Conservation (phyloP, 2,113 vertebrate species). For the Muntiacus muntjak region DNA sequence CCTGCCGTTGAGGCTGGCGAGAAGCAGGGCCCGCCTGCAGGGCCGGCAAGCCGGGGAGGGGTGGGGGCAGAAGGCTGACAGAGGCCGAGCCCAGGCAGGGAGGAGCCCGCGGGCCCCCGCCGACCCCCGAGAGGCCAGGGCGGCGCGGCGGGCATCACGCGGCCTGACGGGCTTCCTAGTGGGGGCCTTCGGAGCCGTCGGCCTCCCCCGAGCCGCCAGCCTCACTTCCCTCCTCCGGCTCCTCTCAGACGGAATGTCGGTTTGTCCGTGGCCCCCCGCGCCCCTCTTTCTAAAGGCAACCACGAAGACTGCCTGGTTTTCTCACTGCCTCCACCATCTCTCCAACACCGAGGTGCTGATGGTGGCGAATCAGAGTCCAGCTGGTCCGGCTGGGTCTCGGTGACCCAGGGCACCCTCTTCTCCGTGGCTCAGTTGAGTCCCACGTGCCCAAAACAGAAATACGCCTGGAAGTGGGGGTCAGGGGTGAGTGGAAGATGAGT, state of each 20-base stretch:
- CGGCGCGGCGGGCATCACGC: rapidly evolving
- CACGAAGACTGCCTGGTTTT: neutral
- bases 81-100: no score
- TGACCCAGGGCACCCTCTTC: neutral
- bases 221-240: neutral
- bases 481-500: rapidly evolving
- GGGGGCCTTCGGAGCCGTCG: no score
- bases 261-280: no score
- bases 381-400: neutral
- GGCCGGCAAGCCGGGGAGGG: rapidly evolving
- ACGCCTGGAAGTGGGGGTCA: neutral
- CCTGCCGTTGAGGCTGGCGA: no score
- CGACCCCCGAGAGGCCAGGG: neutral
- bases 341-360: neutral
- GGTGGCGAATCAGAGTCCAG: neutral
- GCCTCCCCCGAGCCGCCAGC: no score
- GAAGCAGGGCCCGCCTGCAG: neutral
- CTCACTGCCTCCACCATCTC: neutral
- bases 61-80: neutral
- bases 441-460: neutral
- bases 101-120: neutral
- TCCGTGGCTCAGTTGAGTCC: neutral
- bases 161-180: neutral
- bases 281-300: neutral
- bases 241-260: no score